Base-by-base conservation (phyloP, 2,797 vertebrate species). In the Acanthiza pusilla region DNA sequence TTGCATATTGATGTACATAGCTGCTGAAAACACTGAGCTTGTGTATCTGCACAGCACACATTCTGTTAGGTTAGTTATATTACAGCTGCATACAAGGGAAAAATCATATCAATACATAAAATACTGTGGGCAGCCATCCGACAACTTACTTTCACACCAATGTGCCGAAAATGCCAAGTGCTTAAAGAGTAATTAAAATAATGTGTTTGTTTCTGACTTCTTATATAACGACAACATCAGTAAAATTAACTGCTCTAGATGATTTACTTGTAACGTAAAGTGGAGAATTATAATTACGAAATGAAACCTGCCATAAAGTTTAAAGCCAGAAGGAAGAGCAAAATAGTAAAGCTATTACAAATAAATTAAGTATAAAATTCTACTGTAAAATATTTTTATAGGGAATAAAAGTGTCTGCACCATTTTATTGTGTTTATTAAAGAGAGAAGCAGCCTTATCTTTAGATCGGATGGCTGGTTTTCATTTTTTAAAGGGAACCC, bases 131-230 rank as follows among this genome's bases (percentile, higher is more conserved):
- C 79, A 86, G 40, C 71, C 91, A 93, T 93, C 89, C 45, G 91
- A 93, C 79, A 93, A 80, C 67, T 63, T 87, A 40, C 85, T 93
- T 96, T 66, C 61, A 19, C 70, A 63, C 36, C 3, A 3, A 42
- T 40, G 77, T 90, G 80, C 84, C 1, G 16, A 96, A 93, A 93
- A 89, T 92, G 92, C 79, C 85, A 93, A 96, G 81, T 91, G 83
- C 91, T 96, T 94, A 93, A 96, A 89, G 81, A 94, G 96, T 95
- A 96, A 96, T 97, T 96, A 96, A 96, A 96, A 95, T 96, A 95
- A 96, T 94, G 87, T 96, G 87, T 95, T 96, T 96, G 88, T 94
- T 97, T 96, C 95, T 94, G 77, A 94, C 72, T 94, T 91, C 93
- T 96, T 93, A 74, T 87, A 86, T 93, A 93, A 93, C 84, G 87